Evolutionary conservation across 2,888 invertebrate genomes (phyloP).

Genomic region (Tinea semifulvella): DNA sequence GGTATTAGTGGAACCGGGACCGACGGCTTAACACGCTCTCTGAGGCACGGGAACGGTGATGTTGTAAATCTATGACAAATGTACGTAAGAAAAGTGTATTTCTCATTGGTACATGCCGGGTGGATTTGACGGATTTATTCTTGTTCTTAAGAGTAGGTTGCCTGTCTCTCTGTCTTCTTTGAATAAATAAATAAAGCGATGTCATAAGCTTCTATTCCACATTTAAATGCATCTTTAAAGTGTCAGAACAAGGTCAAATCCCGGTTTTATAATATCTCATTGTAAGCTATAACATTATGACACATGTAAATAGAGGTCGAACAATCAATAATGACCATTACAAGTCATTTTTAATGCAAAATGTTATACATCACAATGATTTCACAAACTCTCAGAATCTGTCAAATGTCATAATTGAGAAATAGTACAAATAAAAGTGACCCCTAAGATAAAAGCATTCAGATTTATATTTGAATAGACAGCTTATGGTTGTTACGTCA

Average conservation of each 20-base stretch:
- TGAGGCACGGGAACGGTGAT: too few relatives aligned
- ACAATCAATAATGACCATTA: conserved; percentile 13
- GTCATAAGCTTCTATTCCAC: neutral
- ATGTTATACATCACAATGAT: conserved; percentile 10
- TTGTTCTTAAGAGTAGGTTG: too few relatives aligned
- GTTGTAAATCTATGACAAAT: too few relatives aligned
- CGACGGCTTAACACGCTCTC: too few relatives aligned
- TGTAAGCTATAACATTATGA: conserved; percentile 7
- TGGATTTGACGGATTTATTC: too few relatives aligned
- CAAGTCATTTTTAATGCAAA: conserved; percentile 8
- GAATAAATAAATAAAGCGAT: too few relatives aligned
- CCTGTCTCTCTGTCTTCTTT: too few relatives aligned
- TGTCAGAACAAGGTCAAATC: conserved; percentile 3
- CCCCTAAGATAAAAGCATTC: neutral
- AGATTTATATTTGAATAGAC: conserved; percentile 4
- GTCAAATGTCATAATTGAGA: neutral
- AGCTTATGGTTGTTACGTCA: neutral
- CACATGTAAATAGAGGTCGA: conserved; percentile 10
- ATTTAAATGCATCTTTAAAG: conserved; percentile 4
- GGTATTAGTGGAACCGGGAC: too few relatives aligned
- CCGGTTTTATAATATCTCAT: conserved; percentile 4
- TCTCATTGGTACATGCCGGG: too few relatives aligned
- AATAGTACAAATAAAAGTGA: conserved; percentile 4
- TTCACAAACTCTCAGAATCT: conserved; percentile 4
- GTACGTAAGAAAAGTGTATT: too few relatives aligned